Evolutionary conservation across 1,140 invertebrate genomes (phyloP), one percentile per base, ranked within the genome.

Genomic region (Micrasema minimum): DNA sequence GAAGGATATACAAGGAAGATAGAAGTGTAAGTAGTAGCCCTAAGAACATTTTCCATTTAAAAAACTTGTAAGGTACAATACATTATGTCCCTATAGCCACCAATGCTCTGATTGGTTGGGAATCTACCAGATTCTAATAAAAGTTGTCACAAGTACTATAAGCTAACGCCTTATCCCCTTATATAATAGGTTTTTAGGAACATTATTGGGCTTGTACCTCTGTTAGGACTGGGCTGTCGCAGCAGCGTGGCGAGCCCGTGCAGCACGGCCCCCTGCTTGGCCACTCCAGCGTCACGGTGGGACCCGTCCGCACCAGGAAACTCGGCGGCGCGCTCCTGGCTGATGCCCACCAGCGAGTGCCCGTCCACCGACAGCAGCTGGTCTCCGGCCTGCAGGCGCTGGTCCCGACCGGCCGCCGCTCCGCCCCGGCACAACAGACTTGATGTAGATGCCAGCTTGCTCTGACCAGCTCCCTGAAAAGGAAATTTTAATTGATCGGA

Each of bases 291-390:
- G 92, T 95, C 4, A 99, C 97, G 0, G 95, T 90, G 6, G 93
- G 93, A 11, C 96, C 97, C 14, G 97, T 99, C 64, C 93, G 86
- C 35, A 96, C 96, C 78, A 99, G 89, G 80, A 97, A n/a, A 94
- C 82, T 99, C 95, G 6, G 98, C 98, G 69, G 98, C 98, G 83
- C 94, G 79, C 87, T 99, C 97, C 85, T 99, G 98, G 3, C 96
- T 96, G 66, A 99, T 96, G 51, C 96, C 97, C 26, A 98, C 91
- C 46, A 99, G 87, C 79, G 95, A 97, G 80, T 98, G 93, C 10
- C 96, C 97, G 83, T 99, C 97, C 0, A 99, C 98, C 77, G 96
- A 95, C 4, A 99, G 80, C 61, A 99, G 84, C 82, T 99, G 98
- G 87, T 99, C 98, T 14, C 98, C 98, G 66, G 96, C 95, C 76